phyloP scores from a whole-genome alignment of 2,888 invertebrate species.

The Eristalinus sepulchralis region DNA sequence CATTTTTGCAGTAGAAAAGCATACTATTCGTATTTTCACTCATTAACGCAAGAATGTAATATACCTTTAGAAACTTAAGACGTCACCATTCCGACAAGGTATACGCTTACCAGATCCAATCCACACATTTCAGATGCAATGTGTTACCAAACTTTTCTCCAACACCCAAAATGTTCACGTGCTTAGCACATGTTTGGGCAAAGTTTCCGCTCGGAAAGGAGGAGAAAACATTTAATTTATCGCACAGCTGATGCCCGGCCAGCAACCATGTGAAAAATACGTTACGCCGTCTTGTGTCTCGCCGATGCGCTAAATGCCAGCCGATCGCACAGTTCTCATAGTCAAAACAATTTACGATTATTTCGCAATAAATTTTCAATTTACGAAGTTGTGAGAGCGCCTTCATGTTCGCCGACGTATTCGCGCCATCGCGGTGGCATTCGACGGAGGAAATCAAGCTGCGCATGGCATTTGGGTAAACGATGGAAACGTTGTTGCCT shows the following conservation, averaged over 20 bases:
- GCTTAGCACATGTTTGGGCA: neutral
- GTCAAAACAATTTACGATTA: conserved; percentile 60
- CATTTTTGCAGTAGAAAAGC: too few species aligned
- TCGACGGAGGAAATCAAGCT: neutral
- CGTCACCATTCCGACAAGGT: too few species aligned
- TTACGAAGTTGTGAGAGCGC: conserved; percentile 44
- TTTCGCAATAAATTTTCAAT: conserved; percentile 59
- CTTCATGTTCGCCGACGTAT: neutral
- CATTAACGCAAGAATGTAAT: too few species aligned
- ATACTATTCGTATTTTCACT: too few species aligned
- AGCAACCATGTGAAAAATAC: conserved; percentile 58
- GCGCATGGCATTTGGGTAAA: conserved; percentile 5
- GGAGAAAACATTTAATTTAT: conserved; percentile 56
- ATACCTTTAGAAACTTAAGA: too few species aligned
- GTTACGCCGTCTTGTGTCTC: conserved; percentile 20
- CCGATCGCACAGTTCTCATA: conserved; percentile 48
- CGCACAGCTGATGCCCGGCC: conserved; percentile 41
- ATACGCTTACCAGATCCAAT: too few species aligned
- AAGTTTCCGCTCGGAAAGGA: conserved; percentile 20
- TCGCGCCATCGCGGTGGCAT: conserved; percentile 6
- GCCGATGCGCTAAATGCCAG: conserved; percentile 52
- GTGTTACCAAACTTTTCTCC: too few species aligned
- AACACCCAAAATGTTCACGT: neutral
- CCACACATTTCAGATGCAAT: too few species aligned
- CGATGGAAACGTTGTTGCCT: neutral